Conservation (phyloP, 2,888 invertebrate species). For the Nasonovia ribisnigri region DNA sequence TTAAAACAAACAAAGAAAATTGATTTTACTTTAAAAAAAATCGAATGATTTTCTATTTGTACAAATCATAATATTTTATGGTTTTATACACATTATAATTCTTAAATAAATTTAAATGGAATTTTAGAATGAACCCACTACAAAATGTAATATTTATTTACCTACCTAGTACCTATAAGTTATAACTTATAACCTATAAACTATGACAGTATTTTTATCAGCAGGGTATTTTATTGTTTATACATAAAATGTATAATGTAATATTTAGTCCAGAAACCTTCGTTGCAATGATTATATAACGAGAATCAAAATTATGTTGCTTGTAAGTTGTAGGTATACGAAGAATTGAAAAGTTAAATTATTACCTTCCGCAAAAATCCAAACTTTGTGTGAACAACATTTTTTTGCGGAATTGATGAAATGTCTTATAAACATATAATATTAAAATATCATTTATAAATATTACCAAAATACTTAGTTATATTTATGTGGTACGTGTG, state of each 20-base stretch:
- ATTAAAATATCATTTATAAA: neutral
- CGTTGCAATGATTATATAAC: neutral
- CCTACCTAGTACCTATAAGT: neutral
- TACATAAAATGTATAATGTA: neutral
- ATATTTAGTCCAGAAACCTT: neutral
- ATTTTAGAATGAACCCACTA: neutral
- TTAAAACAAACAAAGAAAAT: neutral
- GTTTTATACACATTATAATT: neutral
- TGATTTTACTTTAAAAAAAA: neutral
- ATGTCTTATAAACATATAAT: neutral
- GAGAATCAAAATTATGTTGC: neutral
- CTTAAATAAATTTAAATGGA: neutral
- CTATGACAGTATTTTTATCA: neutral
- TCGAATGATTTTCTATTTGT: neutral
- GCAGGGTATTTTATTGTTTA: neutral
- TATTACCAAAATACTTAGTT: neutral
- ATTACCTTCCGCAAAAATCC: neutral
- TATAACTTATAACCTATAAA: neutral
- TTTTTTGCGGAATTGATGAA: neutral
- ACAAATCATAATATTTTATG: neutral
- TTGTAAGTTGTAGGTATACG: neutral
- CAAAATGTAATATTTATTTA: neutral
- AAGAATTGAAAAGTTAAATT: neutral
- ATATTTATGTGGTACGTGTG: too few relatives aligned
- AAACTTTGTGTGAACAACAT: neutral